These are phyloP conservation scores for Alces alces DNA, from an alignment of 2,113 vertebrate species.

Conservation along the genomic window DNA sequence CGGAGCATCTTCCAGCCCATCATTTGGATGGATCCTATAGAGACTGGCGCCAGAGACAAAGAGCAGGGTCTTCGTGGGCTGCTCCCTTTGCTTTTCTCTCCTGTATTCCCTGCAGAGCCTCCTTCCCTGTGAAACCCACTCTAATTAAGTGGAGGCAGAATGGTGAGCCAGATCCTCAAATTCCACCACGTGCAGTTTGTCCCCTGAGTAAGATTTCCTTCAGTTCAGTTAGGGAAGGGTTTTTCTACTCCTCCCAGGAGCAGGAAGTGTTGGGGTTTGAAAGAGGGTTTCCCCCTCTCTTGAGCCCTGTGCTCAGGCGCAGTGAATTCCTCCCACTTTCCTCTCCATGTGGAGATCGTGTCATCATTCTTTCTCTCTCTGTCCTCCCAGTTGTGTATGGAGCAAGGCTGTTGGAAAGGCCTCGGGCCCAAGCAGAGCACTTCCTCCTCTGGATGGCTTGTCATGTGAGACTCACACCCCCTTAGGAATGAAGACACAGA, in stretches of 20 bases:
- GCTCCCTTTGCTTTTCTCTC: background rate
- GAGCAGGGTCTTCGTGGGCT: background rate
- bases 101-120: background rate
- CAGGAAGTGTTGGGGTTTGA: background rate
- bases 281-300: background rate
- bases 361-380: background rate
- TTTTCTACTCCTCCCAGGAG: background rate
- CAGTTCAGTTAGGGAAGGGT: background rate
- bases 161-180: background rate
- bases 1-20: constrained; percentile 53
- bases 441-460: background rate
- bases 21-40: constrained; percentile 16
- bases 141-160: background rate
- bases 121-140: background rate
- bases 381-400: too few species aligned
- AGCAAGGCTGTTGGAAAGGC: background rate
- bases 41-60: background rate
- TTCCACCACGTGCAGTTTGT: background rate
- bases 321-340: background rate
- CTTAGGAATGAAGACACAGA: background rate
- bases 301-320: background rate
- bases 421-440: background rate
- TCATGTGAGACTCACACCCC: background rate
- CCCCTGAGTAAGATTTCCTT: background rate
- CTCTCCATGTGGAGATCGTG: fast-evolving